Evolutionary conservation across 2,113 vertebrate genomes (phyloP).

Genomic region (Anolis carolinensis): DNA sequence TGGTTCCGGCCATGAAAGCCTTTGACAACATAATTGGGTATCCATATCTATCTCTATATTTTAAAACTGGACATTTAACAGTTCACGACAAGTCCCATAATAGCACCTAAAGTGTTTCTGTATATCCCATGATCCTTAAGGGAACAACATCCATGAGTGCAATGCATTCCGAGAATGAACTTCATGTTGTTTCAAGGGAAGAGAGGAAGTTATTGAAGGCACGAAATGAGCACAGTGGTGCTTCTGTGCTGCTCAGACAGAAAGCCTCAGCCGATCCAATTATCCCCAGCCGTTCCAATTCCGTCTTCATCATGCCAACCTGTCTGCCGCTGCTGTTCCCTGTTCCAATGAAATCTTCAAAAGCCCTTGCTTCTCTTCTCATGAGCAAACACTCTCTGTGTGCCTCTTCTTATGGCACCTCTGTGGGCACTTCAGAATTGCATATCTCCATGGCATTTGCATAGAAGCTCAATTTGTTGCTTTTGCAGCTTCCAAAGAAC

Average conservation of each 20-base stretch:
- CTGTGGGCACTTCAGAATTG: not conserved
- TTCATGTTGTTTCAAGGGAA: not conserved
- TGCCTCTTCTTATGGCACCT: not conserved
- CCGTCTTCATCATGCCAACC: not conserved
- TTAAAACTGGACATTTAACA: slow-evolving; percentile 46
- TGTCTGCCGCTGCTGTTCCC: not conserved
- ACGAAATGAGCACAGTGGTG: not conserved
- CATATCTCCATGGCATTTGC: not conserved
- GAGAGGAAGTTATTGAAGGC: not conserved
- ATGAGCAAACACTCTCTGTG: not conserved
- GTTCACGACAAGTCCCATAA: not conserved
- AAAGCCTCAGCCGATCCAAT: not conserved
- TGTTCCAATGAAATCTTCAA: not conserved
- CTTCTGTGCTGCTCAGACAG: slow-evolving; percentile 7
- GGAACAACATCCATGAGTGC: not conserved
- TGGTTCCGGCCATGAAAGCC: no score
- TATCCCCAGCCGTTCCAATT: not conserved
- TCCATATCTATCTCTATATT: no score
- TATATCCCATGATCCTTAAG: not conserved
- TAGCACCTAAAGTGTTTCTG: not conserved
- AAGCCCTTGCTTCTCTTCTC: not conserved
- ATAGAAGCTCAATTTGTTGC: not conserved
- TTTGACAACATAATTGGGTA: no score
- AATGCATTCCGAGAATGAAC: not conserved
- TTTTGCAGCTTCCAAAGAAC: no score